phyloP scores from a whole-genome alignment of 2,797 vertebrate species.

The Anolis apletophallus region DNA sequence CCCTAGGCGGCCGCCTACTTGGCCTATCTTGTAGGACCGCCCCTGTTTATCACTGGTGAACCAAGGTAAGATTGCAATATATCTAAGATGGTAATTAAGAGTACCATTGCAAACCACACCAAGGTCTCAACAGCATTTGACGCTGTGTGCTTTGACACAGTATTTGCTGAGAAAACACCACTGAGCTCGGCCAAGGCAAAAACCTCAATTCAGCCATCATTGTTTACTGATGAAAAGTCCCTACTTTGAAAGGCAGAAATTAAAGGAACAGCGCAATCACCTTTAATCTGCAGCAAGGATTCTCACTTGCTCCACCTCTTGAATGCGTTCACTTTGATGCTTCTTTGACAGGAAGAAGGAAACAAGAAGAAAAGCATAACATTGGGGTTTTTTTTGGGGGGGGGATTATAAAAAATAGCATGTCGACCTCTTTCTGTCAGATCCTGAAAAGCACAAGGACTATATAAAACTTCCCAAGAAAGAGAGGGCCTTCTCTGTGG shows the following conservation, averaged over 20 bases:
- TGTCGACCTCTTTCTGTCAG: not conserved
- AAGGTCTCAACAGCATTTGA: not conserved
- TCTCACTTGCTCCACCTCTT: constrained; percentile 17
- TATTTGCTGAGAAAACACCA: not conserved
- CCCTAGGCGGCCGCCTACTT: too few species aligned
- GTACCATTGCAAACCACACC: not conserved
- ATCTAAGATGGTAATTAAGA: constrained; percentile 5
- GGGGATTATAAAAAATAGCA: too few species aligned
- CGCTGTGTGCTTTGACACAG: not conserved
- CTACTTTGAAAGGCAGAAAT: constrained; percentile 26
- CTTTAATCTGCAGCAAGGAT: constrained; percentile 29
- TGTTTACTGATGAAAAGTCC: constrained; percentile 15
- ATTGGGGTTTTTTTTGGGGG: not conserved
- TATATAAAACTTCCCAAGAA: not conserved
- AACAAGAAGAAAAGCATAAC: constrained; percentile 24
- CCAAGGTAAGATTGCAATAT: not conserved
- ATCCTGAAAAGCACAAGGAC: not conserved
- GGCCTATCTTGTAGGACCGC: too few species aligned
- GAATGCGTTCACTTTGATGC: constrained; percentile 37
- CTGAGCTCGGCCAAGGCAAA: not conserved
- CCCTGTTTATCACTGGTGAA: not conserved
- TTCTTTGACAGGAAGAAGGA: constrained; percentile 47
- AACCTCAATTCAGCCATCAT: constrained; percentile 22
- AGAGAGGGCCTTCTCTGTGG: too few species aligned
- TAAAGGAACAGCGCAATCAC: constrained; percentile 43